Percentiles rank a stretch among this genome's conserved stretches.
Conservation (phyloP, 2,888 invertebrate genomes). For the Icerya purchasi region DNA sequence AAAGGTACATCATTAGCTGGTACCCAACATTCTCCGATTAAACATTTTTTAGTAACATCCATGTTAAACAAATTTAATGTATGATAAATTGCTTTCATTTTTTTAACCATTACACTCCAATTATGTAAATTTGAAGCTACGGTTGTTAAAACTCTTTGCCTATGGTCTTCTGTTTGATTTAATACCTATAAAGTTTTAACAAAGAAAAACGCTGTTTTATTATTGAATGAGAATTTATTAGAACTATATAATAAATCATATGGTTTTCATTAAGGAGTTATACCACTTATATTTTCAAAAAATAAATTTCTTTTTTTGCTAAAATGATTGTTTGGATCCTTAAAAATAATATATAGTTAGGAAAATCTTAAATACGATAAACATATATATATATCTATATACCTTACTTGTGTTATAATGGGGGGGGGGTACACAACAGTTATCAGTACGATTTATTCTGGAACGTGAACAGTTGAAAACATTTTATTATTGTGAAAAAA, state of each 20-base stretch:
- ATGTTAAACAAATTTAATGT: constrained; percentile 79
- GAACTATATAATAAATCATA: too few relatives aligned
- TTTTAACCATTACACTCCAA: constrained; percentile 67
- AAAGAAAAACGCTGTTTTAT: not conserved
- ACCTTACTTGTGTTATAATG: too few relatives aligned
- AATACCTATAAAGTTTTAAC: constrained; percentile 39
- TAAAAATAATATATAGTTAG: too few relatives aligned
- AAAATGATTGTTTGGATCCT: too few relatives aligned
- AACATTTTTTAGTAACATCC: constrained; percentile 72
- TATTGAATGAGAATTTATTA: too few relatives aligned
- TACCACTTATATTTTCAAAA: not conserved
- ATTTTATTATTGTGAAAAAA: too few relatives aligned
- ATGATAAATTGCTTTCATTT: constrained; percentile 86
- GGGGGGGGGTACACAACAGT: too few relatives aligned
- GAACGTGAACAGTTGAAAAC: too few relatives aligned
- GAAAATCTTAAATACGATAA: too few relatives aligned
- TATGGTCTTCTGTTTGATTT: constrained; percentile 71
- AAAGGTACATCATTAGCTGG: constrained; percentile 44
- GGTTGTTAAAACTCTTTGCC: constrained; percentile 58
- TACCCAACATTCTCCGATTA: constrained; percentile 79
- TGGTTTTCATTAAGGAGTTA: too few relatives aligned
- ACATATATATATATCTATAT: too few relatives aligned
- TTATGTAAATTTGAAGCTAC: constrained; percentile 71
- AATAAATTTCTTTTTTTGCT: not conserved
- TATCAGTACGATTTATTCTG: too few relatives aligned